A percentile compares a stretch with the other conserved stretches of the same genome.
These are phyloP conservation scores for Hololepta plana DNA, from an alignment of 2,888 invertebrate species.

Conservation along the genomic window DNA sequence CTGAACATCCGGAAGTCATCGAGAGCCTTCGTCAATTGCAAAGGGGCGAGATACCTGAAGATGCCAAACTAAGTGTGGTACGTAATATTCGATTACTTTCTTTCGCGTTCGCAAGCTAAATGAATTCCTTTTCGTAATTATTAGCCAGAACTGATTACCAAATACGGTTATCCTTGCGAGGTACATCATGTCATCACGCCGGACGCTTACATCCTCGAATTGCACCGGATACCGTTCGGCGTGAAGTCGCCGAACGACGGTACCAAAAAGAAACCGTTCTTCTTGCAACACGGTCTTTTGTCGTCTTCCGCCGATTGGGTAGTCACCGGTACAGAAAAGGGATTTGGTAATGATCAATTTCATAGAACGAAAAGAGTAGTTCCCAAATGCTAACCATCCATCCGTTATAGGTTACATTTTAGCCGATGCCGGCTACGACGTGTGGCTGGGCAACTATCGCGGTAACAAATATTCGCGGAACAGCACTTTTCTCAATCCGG, in stretches of 20 bases:
- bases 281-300: conserved; percentile 32
- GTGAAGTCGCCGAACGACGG: no score
- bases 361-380: no score
- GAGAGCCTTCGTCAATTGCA: no score
- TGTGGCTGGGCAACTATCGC: conserved; percentile 40
- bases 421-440: conserved; percentile 26
- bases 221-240: conserved; percentile 34
- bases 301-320: conserved; percentile 32
- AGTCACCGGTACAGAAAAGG: conserved; percentile 27
- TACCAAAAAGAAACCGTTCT: conserved; percentile 24
- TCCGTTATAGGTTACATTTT: conserved; percentile 27
- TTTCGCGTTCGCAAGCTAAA: no score
- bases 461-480: conserved; percentile 37
- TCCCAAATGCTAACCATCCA: conserved; percentile 1
- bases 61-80: no score
- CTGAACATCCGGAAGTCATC: no score
- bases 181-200: conserved; percentile 26
- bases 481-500: conserved; percentile 23
- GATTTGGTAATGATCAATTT: conserved; percentile 19
- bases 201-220: conserved; percentile 35
- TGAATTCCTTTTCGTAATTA: conserved; percentile 2
- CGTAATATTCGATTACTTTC: no score
- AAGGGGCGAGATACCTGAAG: no score
- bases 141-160: conserved; percentile 24
- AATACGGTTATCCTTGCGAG: conserved; percentile 28